These are phyloP conservation scores for Dryobotodes eremita DNA, from an alignment of 2,888 invertebrate genomes.

Conservation along the genomic window DNA sequence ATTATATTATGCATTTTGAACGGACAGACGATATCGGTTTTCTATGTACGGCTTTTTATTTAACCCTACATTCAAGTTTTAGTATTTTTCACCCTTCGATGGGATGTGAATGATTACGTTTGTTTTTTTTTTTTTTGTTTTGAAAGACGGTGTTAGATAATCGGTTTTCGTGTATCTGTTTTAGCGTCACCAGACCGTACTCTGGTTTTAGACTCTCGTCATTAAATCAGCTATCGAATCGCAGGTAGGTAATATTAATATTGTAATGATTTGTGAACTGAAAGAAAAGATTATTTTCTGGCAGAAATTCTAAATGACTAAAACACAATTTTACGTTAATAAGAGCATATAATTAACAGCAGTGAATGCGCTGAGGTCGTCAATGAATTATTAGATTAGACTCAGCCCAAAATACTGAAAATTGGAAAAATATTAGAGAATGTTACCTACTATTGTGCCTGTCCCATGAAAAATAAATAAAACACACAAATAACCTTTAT, in stretches of 20 bases:
- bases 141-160: neutral
- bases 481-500: neutral
- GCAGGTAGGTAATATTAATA: no score
- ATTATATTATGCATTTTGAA: slow-evolving; percentile 77
- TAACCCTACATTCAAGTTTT: slow-evolving; percentile 60
- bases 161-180: neutral
- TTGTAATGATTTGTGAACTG: neutral
- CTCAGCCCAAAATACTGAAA: neutral
- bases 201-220: neutral
- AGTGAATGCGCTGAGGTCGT: neutral
- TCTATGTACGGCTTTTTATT: slow-evolving; percentile 61
- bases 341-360: neutral
- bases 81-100: slow-evolving; percentile 52
- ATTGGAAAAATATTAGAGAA: neutral
- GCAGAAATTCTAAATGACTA: neutral
- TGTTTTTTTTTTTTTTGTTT: slow-evolving; percentile 9
- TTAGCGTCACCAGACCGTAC: neutral
- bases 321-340: neutral
- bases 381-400: neutral
- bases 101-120: slow-evolving; percentile 43
- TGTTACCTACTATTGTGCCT: neutral
- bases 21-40: slow-evolving; percentile 65
- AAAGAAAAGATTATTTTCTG: neutral
- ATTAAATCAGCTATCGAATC: neutral
- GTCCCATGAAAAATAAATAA: neutral